Conservation (phyloP, 2,888 invertebrate genomes). For the Zhuqinia jingwanae region DNA sequence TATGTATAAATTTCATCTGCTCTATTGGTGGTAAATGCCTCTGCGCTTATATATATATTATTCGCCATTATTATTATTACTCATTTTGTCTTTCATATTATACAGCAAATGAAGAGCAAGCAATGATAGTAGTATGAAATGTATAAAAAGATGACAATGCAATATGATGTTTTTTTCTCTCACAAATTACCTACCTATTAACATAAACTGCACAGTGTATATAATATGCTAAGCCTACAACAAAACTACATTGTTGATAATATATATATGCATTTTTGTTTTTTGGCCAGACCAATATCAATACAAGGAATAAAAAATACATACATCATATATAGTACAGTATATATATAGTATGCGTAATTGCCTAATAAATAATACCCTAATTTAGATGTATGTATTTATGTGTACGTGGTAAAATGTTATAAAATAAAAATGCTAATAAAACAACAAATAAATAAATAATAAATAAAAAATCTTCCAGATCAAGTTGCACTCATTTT, state of each 20-base stretch:
- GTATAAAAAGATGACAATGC: conserved; percentile 10
- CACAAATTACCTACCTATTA: too few relatives aligned
- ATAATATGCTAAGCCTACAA: too few relatives aligned
- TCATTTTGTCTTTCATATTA: conserved; percentile 53
- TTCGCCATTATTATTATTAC: background rate
- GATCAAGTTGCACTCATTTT: conserved; percentile 69
- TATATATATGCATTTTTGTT: conserved; percentile 2
- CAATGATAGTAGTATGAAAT: conserved; percentile 2
- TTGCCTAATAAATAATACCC: too few relatives aligned
- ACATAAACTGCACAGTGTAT: too few relatives aligned
- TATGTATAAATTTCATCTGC: background rate
- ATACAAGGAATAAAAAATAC: conserved; percentile 2
- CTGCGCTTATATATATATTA: conserved; percentile 19
- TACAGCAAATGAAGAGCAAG: background rate
- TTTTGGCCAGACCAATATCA: conserved; percentile 14
- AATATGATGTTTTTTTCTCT: background rate
- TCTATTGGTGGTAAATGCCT: background rate
- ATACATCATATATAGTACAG: too few relatives aligned
- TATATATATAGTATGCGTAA: too few relatives aligned
- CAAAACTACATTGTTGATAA: too few relatives aligned
- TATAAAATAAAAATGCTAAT: too few relatives aligned
- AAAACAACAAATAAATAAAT: conserved; percentile 51
- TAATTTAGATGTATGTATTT: background rate
- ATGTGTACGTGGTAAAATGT: too few relatives aligned
- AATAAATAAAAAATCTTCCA: conserved; percentile 62